Conservation (phyloP, 1,140 invertebrate genomes). For the Campoletis sonorensis region DNA sequence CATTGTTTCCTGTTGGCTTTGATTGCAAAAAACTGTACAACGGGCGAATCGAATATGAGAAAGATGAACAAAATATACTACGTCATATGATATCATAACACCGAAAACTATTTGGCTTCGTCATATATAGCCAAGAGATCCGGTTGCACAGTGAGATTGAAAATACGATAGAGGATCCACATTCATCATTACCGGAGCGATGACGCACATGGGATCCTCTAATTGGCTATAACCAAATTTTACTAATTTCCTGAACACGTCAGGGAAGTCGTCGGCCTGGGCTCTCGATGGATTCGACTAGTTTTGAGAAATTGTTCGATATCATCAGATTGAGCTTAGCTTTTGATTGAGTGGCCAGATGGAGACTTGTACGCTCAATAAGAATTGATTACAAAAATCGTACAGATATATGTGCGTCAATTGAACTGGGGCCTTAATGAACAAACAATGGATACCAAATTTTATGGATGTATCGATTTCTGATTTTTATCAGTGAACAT, state of each 20-base stretch:
- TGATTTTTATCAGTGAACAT: too few relatives aligned
- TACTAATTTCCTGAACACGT: slow-evolving; percentile 53
- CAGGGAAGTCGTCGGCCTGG: neutral
- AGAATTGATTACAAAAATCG: slow-evolving; percentile 18
- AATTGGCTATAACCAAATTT: slow-evolving; percentile 49
- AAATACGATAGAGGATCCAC: neutral
- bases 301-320: slow-evolving; percentile 19
- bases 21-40: too few relatives aligned
- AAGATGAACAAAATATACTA: too few relatives aligned
- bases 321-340: neutral
- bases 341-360: neutral
- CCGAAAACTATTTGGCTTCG: neutral
- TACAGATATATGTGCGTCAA: neutral
- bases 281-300: neutral
- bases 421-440: neutral
- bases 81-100: too few relatives aligned
- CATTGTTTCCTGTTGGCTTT: too few relatives aligned
- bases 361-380: neutral
- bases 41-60: too few relatives aligned
- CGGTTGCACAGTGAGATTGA: neutral
- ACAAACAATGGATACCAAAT: neutral
- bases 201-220: neutral
- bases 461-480: too few relatives aligned
- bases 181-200: neutral
- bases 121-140: neutral